A percentile compares a stretch with the other conserved stretches of the same genome.
Evolutionary conservation across 1,140 invertebrate genomes (phyloP).

Genomic region (Periplaneta americana): DNA sequence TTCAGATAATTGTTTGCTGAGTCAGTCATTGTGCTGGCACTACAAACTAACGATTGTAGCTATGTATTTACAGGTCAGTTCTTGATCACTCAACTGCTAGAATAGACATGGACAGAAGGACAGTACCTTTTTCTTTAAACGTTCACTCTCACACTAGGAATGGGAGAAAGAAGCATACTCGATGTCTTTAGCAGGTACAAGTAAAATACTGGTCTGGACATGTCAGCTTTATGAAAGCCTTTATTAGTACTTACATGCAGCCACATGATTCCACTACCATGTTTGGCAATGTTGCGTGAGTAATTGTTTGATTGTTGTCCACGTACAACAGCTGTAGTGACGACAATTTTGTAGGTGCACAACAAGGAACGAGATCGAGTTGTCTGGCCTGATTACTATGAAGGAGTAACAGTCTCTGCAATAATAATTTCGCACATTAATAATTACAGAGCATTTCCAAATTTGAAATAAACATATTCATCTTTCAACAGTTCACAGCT

Average conservation of each 20-base stretch:
- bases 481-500: too few species aligned
- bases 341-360: conserved; percentile 68
- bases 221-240: neutral
- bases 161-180: neutral
- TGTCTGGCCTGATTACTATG: conserved; percentile 33
- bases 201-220: neutral
- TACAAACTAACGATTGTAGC: too few species aligned
- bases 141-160: too few species aligned
- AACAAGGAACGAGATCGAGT: conserved; percentile 65
- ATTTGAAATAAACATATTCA: too few species aligned
- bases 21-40: too few species aligned
- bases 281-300: conserved; percentile 69
- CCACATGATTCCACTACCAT: conserved; percentile 80
- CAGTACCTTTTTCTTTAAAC: too few species aligned
- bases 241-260: conserved; percentile 57
- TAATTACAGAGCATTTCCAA: too few species aligned
- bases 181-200: neutral
- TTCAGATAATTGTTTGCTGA: too few species aligned
- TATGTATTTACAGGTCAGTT: too few species aligned
- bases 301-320: conserved; percentile 66
- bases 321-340: conserved; percentile 67
- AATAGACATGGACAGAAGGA: too few species aligned
- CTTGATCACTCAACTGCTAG: too few species aligned
- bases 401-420: conserved; percentile 36
- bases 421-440: too few species aligned